Conservation (phyloP, 2,888 invertebrate species). For the Cepaea hortensis region DNA sequence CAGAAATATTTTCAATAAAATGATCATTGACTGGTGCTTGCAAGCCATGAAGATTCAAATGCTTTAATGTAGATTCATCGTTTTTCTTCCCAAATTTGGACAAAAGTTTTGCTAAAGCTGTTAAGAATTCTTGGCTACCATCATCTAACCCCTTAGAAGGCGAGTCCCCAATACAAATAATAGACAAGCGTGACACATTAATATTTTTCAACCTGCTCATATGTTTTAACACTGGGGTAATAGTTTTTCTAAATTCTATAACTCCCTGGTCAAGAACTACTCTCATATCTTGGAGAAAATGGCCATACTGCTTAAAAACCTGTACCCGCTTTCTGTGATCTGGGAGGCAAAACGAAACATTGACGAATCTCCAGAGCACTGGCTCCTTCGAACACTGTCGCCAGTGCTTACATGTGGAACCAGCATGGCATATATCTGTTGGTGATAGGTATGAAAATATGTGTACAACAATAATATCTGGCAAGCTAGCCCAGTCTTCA, state of each 20-base stretch:
- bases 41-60: constrained; percentile 69
- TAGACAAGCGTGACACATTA: constrained; percentile 54
- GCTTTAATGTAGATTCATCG: constrained; percentile 32
- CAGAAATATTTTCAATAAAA: constrained; percentile 66
- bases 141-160: constrained; percentile 68
- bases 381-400: constrained; percentile 62
- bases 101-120: constrained; percentile 66
- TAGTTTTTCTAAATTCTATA: constrained; percentile 63
- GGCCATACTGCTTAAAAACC: constrained; percentile 63
- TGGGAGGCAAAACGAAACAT: constrained; percentile 59
- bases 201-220: constrained; percentile 57
- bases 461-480: constrained; percentile 67
- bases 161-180: constrained; percentile 67
- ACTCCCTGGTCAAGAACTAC: constrained; percentile 68
- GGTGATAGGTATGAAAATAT: constrained; percentile 65
- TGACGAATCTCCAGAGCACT: constrained; percentile 66
- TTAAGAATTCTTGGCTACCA: constrained; percentile 72
- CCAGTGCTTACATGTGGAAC: constrained; percentile 68
- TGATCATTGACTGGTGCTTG: constrained; percentile 67
- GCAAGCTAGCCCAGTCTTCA: constrained; percentile 61
- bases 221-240: constrained; percentile 60
- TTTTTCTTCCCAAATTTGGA: constrained; percentile 44
- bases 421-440: constrained; percentile 61
- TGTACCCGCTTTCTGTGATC: constrained; percentile 50
- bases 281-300: constrained; percentile 59